These are phyloP conservation scores for Camponotus fellah DNA, from an alignment of 2,888 invertebrate species.

Conservation along the genomic window DNA sequence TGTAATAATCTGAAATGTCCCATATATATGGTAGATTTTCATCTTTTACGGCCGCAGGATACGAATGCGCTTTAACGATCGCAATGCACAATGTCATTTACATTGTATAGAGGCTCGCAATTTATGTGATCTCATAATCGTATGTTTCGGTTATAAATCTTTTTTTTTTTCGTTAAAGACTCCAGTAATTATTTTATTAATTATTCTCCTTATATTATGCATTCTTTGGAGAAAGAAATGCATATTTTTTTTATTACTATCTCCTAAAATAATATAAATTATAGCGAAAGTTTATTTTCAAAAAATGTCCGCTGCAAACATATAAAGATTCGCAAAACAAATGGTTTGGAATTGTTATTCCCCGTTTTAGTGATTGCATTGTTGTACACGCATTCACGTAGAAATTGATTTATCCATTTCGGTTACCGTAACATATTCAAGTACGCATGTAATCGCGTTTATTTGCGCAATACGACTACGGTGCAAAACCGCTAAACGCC, in stretches of 20 bases:
- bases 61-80: background rate
- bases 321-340: background rate
- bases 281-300: background rate
- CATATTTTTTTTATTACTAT: background rate
- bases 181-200: no score
- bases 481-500: conserved; percentile 46
- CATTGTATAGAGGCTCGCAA: background rate
- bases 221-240: background rate
- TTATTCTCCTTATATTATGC: background rate
- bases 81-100: background rate
- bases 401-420: conserved; percentile 64
- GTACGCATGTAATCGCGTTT: conserved; percentile 67
- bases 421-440: conserved; percentile 54
- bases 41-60: background rate
- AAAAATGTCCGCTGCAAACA: background rate
- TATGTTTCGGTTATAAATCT: background rate
- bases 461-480: conserved; percentile 57
- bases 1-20: background rate
- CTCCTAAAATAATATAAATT: background rate
- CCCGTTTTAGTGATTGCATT: conserved; percentile 49
- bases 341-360: background rate
- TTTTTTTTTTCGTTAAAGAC: background rate
- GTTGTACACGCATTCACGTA: conserved; percentile 39
- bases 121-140: background rate
- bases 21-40: background rate